Base-by-base conservation (phyloP, 2,888 invertebrate genomes). In the Trisateles emortualis region DNA sequence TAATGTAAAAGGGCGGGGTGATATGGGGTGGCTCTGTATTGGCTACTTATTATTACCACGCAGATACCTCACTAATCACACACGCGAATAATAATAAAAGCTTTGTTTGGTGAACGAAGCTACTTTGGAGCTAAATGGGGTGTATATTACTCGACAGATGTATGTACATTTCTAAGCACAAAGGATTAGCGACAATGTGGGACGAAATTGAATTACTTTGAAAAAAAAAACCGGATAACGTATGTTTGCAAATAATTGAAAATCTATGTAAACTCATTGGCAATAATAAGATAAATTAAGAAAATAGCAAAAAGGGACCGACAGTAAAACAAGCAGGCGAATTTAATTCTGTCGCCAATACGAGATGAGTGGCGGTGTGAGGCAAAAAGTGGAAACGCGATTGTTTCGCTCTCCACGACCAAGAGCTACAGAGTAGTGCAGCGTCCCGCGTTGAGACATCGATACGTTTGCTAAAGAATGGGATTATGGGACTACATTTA, bases 261-360 rank as follows among this genome's bases (percentile, higher is more conserved):
- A 52, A 75, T 76, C 64, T 67, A 69, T 79, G 73, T 77, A 74
- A 78, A 78, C 68, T 77, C 78, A 81, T 83, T 81, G 76, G 74
- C 65, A 83, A 83, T 79, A 83, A 76, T 77, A 76, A 76, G 72
- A 48, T 59, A 64, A 62, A 64, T 59, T 67, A 79, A 72, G 81
- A 71, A 65, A 68, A 75, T 74, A 75, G 26, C 46, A 48, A 42
- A 83, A 81, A 76, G 79, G 77, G 76, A 74, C 74, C 78, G 76
- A 83, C 77, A 79, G 79, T 79, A 83, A 82, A 81, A 83, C 83
- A 84, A 84, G 79, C 80, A 76, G 80, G 79, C 75, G 79, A 84
- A 86, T 86, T 81, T 85, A 86, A 87, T 86, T 88, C 83, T 83
- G 82, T 84, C 78, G 80, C 81, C 83, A 83, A 87, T 85, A 83